Conservation (phyloP, 1,140 invertebrate genomes). For the Ladona fulva region DNA sequence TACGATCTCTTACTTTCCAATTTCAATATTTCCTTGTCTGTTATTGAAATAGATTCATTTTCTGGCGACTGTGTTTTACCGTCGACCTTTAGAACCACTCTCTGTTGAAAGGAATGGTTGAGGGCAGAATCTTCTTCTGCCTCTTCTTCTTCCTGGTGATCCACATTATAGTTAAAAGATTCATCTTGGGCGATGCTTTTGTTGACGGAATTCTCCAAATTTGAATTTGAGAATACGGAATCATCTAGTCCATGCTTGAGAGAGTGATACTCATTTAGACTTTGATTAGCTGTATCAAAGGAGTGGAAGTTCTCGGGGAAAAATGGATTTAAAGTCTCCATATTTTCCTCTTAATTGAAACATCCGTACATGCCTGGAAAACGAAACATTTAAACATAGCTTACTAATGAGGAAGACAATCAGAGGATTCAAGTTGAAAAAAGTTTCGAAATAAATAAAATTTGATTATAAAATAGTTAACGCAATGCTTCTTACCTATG, state of each 20-base stretch:
- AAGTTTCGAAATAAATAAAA: not conserved
- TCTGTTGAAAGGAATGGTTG: not conserved
- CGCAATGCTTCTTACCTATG: not conserved
- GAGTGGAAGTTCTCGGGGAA: not conserved
- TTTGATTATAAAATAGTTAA: not conserved
- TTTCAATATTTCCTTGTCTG: not conserved
- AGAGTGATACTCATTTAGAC: not conserved
- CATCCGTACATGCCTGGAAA: not conserved
- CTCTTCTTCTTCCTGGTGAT: not conserved
- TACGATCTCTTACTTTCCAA: not conserved
- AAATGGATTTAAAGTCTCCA: not conserved
- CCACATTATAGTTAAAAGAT: not conserved
- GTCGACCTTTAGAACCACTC: not conserved
- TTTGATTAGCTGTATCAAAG: not conserved
- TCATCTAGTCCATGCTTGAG: not conserved
- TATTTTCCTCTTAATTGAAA: not conserved
- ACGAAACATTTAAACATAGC: not conserved
- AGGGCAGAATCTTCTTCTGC: not conserved
- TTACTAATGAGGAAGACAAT: not conserved
- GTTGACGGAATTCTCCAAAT: not conserved
- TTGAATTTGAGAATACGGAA: not conserved
- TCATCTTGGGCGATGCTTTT: not conserved
- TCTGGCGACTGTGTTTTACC: not conserved
- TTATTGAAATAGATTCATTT: not conserved
- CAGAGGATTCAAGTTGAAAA: not conserved